Percentiles rank a stretch among this genome's conserved stretches.
These are phyloP conservation scores for Oscheius myriophilus DNA, from an alignment of 2,888 invertebrate species.

Conservation along the genomic window DNA sequence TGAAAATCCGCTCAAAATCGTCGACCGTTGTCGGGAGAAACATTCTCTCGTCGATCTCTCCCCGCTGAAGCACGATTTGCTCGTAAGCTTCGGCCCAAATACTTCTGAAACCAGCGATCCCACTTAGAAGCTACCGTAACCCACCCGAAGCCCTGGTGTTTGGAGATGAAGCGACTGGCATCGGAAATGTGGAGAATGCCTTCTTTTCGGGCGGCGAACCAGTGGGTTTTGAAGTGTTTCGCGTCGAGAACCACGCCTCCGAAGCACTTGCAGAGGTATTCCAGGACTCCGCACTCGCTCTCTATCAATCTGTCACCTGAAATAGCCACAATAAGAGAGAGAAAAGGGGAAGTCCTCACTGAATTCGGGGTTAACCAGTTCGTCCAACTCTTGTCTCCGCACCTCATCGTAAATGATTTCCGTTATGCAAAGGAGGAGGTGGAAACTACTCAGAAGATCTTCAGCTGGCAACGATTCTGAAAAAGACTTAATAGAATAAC, in stretches of 20 bases:
- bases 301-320: slow-evolving; percentile 27
- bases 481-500: slow-evolving; percentile 3
- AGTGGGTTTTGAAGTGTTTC: slow-evolving; percentile 86
- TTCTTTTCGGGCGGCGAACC: slow-evolving; percentile 7
- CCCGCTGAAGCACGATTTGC: slow-evolving; percentile 86
- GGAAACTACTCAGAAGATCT: slow-evolving; percentile 92
- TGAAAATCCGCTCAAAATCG: slow-evolving; percentile 31
- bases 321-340: slow-evolving; percentile 5
- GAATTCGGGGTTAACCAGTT: slow-evolving; percentile 51
- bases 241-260: slow-evolving; percentile 88
- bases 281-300: slow-evolving; percentile 32
- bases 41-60: slow-evolving; percentile 95
- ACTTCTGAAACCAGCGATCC: slow-evolving; percentile 7
- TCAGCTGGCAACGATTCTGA: slow-evolving; percentile 73
- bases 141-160: too few relatives aligned
- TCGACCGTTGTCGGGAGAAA: slow-evolving; percentile 74
- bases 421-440: slow-evolving; percentile 87
- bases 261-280: slow-evolving; percentile 80
- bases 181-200: slow-evolving; percentile 3
- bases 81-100: slow-evolving; percentile 79
- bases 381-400: slow-evolving; percentile 75
- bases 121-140: background rate
- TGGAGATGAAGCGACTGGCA: background rate
- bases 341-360: slow-evolving; percentile 25
- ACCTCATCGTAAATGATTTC: slow-evolving; percentile 91